Percentiles rank a stretch among this genome's conserved stretches.
Evolutionary conservation across 2,113 vertebrate species (phyloP).

Genomic region (Melanerpes formicivorus): DNA sequence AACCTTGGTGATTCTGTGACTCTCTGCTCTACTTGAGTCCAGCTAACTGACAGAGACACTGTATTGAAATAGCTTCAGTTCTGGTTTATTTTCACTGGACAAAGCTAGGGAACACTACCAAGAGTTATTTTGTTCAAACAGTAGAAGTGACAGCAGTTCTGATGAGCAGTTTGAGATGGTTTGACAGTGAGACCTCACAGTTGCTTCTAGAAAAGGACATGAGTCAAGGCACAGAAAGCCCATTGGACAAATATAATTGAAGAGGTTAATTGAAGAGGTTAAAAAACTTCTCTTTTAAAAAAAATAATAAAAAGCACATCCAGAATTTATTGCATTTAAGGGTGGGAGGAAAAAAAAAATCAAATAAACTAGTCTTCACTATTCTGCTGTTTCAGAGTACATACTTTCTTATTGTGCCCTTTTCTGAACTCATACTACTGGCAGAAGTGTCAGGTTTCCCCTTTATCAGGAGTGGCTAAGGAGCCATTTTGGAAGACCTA

Average conservation of each 20-base stretch:
- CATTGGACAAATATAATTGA: not conserved
- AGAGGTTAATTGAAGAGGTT: accelerated
- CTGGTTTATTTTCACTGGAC: not conserved
- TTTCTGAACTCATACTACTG: not conserved
- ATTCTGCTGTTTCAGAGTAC: not conserved
- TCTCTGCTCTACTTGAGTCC: not conserved
- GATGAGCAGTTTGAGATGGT: not conserved
- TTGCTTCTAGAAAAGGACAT: not conserved
- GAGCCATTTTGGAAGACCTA: not conserved
- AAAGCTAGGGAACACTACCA: not conserved
- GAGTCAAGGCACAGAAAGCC: not conserved
- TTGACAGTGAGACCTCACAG: not conserved
- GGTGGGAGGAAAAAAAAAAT: not conserved
- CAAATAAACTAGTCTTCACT: not conserved
- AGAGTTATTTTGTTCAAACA: not conserved
- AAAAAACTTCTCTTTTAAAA: not conserved
- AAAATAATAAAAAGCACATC: too few species aligned
- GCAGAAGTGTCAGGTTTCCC: not conserved
- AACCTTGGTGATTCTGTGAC: not conserved
- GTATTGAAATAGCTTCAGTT: not conserved
- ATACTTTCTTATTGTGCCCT: not conserved
- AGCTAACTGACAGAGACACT: not conserved
- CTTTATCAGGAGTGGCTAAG: not conserved
- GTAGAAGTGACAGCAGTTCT: not conserved
- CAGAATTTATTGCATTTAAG: not conserved